Conservation (phyloP, 2,888 invertebrate genomes). For the Ophion ventricosus region DNA sequence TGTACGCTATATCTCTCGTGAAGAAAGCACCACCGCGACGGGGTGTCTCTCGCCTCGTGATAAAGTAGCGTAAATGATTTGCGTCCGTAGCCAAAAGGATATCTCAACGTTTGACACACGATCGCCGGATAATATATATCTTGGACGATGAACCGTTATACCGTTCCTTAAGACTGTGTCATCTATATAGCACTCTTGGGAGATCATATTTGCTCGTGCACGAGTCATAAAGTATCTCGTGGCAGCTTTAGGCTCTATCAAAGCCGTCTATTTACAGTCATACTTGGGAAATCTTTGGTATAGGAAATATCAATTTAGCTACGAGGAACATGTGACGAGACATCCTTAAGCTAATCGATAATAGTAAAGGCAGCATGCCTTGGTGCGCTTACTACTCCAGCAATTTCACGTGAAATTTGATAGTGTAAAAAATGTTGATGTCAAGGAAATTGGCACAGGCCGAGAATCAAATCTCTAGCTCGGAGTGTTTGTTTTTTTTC, state of each 20-base stretch:
- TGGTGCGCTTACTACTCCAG: neutral
- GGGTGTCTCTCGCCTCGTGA: constrained; percentile 19
- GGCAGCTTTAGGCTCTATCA: neutral
- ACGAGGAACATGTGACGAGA: neutral
- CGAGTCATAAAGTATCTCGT: neutral
- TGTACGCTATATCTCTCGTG: constrained; percentile 13
- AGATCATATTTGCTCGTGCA: neutral
- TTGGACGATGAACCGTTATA: constrained; percentile 58
- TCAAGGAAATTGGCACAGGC: no score
- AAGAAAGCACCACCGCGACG: constrained; percentile 10
- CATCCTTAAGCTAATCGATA: neutral
- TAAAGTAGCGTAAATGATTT: constrained; percentile 59
- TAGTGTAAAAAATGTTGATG: no score
- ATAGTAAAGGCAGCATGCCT: neutral
- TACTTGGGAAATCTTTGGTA: neutral
- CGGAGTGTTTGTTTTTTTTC: no score
- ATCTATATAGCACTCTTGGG: constrained; percentile 7
- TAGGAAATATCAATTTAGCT: neutral
- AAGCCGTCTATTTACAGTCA: neutral
- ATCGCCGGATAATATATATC: constrained; percentile 18
- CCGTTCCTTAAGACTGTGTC: constrained; percentile 29
- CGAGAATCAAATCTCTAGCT: no score
- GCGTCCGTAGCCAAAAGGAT: constrained; percentile 9
- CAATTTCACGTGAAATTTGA: no score
- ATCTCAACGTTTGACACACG: constrained; percentile 19